Conservation (phyloP, 2,888 invertebrate species). For the Allophyes oxyacanthae region DNA sequence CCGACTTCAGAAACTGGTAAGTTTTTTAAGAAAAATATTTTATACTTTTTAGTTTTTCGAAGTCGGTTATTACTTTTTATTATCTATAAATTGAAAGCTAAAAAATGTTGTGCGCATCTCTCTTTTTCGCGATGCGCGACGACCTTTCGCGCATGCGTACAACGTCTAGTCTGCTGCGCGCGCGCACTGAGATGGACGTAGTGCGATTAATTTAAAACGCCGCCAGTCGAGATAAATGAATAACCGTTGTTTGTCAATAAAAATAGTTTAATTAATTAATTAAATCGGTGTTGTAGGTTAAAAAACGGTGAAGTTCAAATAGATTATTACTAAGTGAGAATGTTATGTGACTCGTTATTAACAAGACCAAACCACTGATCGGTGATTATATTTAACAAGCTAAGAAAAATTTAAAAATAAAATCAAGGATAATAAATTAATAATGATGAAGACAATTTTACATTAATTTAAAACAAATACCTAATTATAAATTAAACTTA, state of each 20-base stretch:
- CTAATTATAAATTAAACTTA: too few species aligned
- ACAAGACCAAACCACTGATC: not conserved
- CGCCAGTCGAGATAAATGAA: constrained; percentile 40
- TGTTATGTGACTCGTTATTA: not conserved
- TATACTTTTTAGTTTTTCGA: too few species aligned
- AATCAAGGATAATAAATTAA: too few species aligned
- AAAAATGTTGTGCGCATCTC: constrained; percentile 66
- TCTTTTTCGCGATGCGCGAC: constrained; percentile 52
- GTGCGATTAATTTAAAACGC: constrained; percentile 26
- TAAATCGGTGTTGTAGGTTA: constrained; percentile 8
- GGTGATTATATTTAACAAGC: not conserved
- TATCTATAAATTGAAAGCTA: constrained; percentile 1
- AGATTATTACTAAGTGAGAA: constrained; percentile 30
- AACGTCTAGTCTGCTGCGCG: constrained; percentile 62
- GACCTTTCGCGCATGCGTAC: constrained; percentile 60
- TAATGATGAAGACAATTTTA: too few species aligned
- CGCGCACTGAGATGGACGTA: constrained; percentile 59
- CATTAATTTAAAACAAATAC: too few species aligned
- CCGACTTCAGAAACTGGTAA: too few species aligned
- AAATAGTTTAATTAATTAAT: constrained; percentile 35
- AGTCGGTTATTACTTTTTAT: not conserved
- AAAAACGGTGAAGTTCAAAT: constrained; percentile 7
- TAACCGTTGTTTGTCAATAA: constrained; percentile 50
- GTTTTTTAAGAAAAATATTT: too few species aligned
- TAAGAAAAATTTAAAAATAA: too few species aligned